Base-by-base conservation (phyloP, 1,140 invertebrate species). In the Zophobas morio region DNA sequence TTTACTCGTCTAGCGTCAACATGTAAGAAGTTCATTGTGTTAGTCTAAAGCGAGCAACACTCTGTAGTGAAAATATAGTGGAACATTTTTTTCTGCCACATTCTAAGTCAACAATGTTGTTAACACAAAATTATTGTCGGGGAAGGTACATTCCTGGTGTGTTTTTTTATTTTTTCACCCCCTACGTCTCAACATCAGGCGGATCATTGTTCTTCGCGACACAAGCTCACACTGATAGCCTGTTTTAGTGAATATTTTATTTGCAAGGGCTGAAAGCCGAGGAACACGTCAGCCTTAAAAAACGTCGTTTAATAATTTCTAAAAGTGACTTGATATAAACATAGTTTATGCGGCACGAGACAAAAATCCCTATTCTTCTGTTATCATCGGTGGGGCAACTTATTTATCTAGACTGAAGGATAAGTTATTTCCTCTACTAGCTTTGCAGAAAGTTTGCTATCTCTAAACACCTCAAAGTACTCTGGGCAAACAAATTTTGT, bases 261-360 rank as follows among this genome's bases (percentile, higher is more conserved):
- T 6, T 1, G 3, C 2, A 63, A 63, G 57, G 8, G 57, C 36
- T 63, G 57, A 63, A 63, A 63, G n/a, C 34, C 32, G 54, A 2
- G 1, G 35, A 4, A 20, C n/a, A 20, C 49, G 49, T 20, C 49
- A 51, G 49, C n/a, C 49, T 20, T 51, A 51, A 51, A 51, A 63
- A 63, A 63, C n/a, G 57, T 36, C 36, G 35, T 39, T 63, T 63
- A 63, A 63, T 63, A 63, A 63, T 63, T 63, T 63, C 57, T 63
- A 36, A 37, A 63, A 63, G 35, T 37, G 37, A 63, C 35, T 63
- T 20, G 49, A 20, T 20, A 51, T 63, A 63, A 36, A 36, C 1
- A 34, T 39, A 66, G 60, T 66, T 66, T 66, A 66, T 66, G 57
- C 37, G 57, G 39, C 57, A 63, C 6, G 36, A 34, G 37, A 63